These are phyloP conservation scores for Leucania comma DNA, from an alignment of 2,888 invertebrate genomes.

Conservation along the genomic window DNA sequence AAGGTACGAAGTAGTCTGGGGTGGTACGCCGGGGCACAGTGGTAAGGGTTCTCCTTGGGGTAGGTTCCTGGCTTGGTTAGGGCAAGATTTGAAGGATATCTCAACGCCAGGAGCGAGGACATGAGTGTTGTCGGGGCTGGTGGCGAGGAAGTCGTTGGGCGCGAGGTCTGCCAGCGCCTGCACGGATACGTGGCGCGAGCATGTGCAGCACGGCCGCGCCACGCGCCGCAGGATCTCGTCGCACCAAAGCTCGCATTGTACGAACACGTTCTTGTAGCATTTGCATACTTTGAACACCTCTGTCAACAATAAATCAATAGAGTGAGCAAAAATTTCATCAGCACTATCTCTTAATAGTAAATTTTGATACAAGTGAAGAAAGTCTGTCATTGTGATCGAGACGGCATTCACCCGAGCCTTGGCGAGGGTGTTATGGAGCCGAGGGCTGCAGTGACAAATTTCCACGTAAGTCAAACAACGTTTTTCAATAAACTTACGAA, in stretches of 20 bases:
- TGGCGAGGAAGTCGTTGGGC: constrained; percentile 62
- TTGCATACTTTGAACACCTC: constrained; percentile 83
- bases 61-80: constrained; percentile 51
- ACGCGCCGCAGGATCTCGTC: constrained; percentile 83
- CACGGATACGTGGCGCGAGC: constrained; percentile 79
- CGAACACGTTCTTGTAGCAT: constrained; percentile 85
- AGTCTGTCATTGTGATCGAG: too few relatives aligned
- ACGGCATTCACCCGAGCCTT: too few relatives aligned
- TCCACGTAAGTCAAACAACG: too few relatives aligned
- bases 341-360: too few relatives aligned
- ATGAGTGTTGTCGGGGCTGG: constrained; percentile 65
- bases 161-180: constrained; percentile 75
- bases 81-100: constrained; percentile 75
- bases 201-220: constrained; percentile 80
- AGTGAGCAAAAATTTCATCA: neutral
- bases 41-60: constrained; percentile 58
- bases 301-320: constrained; percentile 55
- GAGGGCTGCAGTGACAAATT: too few relatives aligned
- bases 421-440: too few relatives aligned
- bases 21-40: constrained; percentile 61
- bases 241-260: constrained; percentile 86
- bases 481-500: too few relatives aligned
- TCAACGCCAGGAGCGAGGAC: constrained; percentile 73
- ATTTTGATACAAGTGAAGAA: too few relatives aligned
- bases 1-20: constrained; percentile 71